Conservation (phyloP, 2,797 vertebrate genomes). For the Pipistrellus kuhlii region DNA sequence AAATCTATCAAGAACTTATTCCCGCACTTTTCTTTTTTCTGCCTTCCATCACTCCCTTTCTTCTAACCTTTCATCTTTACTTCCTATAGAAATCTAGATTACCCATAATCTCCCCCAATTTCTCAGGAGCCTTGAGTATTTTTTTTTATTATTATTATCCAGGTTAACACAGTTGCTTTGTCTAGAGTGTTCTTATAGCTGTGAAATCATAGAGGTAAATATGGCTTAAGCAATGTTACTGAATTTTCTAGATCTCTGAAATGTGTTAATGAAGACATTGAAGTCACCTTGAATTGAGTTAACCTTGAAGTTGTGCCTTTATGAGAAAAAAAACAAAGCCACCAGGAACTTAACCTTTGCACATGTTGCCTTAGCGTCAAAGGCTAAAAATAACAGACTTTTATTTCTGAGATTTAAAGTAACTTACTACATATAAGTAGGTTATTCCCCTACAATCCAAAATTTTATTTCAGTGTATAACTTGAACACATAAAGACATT, state of each 20-base stretch:
- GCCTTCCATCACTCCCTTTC: neutral
- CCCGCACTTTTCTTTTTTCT: constrained; percentile 13
- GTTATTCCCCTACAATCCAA: constrained; percentile 55
- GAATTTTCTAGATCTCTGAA: constrained; percentile 75
- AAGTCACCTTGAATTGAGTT: constrained; percentile 75
- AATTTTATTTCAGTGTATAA: constrained; percentile 82
- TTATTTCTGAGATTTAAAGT: constrained; percentile 81
- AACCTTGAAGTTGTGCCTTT: constrained; percentile 85
- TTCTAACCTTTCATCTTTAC: constrained; percentile 26
- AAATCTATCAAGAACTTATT: constrained; percentile 68
- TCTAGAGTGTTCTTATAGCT: constrained; percentile 73
- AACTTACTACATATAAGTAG: constrained; percentile 78
- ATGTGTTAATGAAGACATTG: constrained; percentile 73
- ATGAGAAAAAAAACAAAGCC: constrained; percentile 27
- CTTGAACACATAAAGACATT: constrained; percentile 81
- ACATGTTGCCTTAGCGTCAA: constrained; percentile 85
- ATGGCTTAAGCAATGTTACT: constrained; percentile 68
- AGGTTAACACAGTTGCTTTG: constrained; percentile 44
- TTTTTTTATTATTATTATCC: constrained; percentile 43
- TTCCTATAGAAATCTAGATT: constrained; percentile 1
- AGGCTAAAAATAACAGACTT: constrained; percentile 76
- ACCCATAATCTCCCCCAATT: constrained; percentile 61
- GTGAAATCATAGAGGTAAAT: constrained; percentile 59
- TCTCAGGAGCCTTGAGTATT: constrained; percentile 76
- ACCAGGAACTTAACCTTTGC: constrained; percentile 83